These are phyloP conservation scores for Timema cristinae DNA, from an alignment of 2,888 invertebrate species.

Conservation along the genomic window DNA sequence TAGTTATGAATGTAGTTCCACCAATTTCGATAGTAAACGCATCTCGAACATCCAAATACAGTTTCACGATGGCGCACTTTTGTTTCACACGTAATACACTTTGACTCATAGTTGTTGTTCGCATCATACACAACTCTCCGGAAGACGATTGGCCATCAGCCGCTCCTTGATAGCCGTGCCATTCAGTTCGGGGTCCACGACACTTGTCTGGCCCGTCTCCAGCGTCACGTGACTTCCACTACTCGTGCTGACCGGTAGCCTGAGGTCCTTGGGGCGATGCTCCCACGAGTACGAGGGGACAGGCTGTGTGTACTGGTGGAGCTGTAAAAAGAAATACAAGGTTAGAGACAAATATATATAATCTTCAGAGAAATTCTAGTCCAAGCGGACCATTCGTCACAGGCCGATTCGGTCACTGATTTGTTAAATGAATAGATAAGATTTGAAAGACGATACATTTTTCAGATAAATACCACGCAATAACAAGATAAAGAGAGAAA, in stretches of 20 bases:
- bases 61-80: slow-evolving; percentile 18
- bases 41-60: slow-evolving; percentile 8
- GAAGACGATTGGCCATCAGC: slow-evolving; percentile 79
- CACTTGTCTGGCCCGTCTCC: slow-evolving; percentile 30
- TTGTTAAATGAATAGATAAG: too few relatives aligned
- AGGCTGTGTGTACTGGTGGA: slow-evolving; percentile 20
- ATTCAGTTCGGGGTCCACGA: slow-evolving; percentile 47
- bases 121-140: slow-evolving; percentile 80
- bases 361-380: too few relatives aligned
- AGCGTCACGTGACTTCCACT: slow-evolving; percentile 5
- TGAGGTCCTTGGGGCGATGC: slow-evolving; percentile 48
- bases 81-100: slow-evolving; percentile 11
- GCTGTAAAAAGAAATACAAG: slow-evolving; percentile 11
- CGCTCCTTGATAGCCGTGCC: slow-evolving; percentile 84
- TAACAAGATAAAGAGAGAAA: too few relatives aligned
- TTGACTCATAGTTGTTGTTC: slow-evolving; percentile 18
- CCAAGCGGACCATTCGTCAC: too few relatives aligned
- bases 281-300: slow-evolving; percentile 55
- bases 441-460: too few relatives aligned
- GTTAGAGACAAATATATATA: background rate
- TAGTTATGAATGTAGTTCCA: background rate
- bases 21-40: slow-evolving; percentile 8
- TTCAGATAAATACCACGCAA: too few relatives aligned
- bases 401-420: too few relatives aligned
- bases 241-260: slow-evolving; percentile 37